phyloP scores from a whole-genome alignment of 2,888 invertebrate genomes.

The Protodeltote pygarga region DNA sequence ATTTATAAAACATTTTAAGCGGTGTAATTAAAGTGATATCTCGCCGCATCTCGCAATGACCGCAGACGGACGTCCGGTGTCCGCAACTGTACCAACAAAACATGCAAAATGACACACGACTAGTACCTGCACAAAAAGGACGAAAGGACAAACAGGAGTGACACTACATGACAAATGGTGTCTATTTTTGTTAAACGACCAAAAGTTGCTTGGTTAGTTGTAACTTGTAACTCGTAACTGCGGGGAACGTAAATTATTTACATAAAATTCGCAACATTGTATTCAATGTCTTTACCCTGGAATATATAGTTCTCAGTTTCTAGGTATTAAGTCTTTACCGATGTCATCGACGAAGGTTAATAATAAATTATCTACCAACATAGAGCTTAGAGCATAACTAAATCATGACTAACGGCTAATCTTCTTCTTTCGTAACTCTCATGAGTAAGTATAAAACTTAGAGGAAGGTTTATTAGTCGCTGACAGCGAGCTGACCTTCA shows the following conservation, averaged over 20 bases:
- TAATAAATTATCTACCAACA: too few relatives aligned
- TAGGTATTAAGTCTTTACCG: too few relatives aligned
- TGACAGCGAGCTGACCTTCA: too few relatives aligned
- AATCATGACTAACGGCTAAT: too few relatives aligned
- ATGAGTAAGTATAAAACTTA: too few relatives aligned
- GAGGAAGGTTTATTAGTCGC: too few relatives aligned
- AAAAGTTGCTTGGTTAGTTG: conserved; percentile 46
- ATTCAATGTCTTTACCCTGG: background rate
- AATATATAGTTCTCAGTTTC: too few relatives aligned
- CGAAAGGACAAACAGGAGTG: conserved; percentile 58
- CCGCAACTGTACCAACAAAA: conserved; percentile 61
- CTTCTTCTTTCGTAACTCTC: too few relatives aligned
- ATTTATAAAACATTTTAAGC: conserved; percentile 38
- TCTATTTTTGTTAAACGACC: conserved; percentile 54
- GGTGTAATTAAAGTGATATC: conserved; percentile 52
- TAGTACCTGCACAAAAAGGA: conserved; percentile 57
- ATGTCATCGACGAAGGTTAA: too few relatives aligned
- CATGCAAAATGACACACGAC: conserved; percentile 59
- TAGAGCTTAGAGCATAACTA: too few relatives aligned
- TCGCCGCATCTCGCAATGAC: conserved; percentile 61
- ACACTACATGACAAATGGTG: conserved; percentile 56
- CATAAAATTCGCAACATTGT: conserved; percentile 18
- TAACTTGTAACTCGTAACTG: conserved; percentile 21
- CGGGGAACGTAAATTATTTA: conserved; percentile 27
- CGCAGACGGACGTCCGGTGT: conserved; percentile 66